Percentiles rank a stretch among this genome's conserved stretches.
Evolutionary conservation across 2,888 invertebrate genomes (phyloP).

Genomic region (Lacanobia oleracea): DNA sequence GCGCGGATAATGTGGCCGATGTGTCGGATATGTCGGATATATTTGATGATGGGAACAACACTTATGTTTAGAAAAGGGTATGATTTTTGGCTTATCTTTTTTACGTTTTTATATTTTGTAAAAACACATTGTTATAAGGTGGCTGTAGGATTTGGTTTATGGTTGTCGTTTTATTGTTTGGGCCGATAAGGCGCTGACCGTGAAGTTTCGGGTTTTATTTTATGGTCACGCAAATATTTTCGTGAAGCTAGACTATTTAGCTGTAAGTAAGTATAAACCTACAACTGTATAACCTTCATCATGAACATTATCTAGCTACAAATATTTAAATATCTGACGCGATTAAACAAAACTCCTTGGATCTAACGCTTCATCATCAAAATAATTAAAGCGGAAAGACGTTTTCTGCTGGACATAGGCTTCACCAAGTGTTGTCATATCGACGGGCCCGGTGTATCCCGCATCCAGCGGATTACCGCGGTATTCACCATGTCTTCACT

Average conservation of each 20-base stretch:
- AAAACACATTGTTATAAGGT: not conserved
- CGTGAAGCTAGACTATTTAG: not conserved
- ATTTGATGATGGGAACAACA: constrained; percentile 52
- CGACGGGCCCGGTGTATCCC: too few species aligned
- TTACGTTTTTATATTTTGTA: constrained; percentile 1
- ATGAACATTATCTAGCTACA: too few species aligned
- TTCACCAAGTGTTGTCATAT: not conserved
- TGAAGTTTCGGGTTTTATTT: constrained; percentile 1
- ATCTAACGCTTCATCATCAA: too few species aligned
- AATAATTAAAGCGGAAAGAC: too few species aligned
- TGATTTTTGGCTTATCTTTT: constrained; percentile 39
- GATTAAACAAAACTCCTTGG: too few species aligned
- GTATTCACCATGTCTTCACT: too few species aligned
- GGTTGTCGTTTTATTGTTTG: constrained; percentile 8
- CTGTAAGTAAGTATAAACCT: too few species aligned
- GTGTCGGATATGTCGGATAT: constrained; percentile 45
- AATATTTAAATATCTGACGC: too few species aligned
- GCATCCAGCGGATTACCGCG: too few species aligned
- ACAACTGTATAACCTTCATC: too few species aligned
- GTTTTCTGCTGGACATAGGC: too few species aligned
- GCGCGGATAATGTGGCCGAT: constrained; percentile 54
- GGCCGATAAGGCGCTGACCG: constrained; percentile 8
- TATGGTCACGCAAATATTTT: not conserved
- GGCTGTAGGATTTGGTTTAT: not conserved
- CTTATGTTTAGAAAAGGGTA: constrained; percentile 41